phyloP scores from a whole-genome alignment of 2,113 vertebrate genomes.

The Limnothrissa miodon region DNA sequence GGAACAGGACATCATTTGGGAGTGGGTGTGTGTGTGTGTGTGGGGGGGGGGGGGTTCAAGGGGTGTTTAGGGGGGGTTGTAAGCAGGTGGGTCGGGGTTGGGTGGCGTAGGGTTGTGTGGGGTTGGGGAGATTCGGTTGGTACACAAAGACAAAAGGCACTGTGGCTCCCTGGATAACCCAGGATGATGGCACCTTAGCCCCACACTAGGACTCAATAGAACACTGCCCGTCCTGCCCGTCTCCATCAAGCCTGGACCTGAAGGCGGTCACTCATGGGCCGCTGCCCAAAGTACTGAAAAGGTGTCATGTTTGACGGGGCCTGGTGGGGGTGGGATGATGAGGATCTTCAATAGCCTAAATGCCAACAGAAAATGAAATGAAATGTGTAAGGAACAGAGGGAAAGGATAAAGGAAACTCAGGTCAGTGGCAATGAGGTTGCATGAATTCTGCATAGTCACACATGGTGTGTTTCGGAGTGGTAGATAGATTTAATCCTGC shows the following conservation, averaged over 20 bases:
- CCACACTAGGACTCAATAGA: neutral
- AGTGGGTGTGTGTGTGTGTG: neutral
- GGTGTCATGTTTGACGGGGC: neutral
- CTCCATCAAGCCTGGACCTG: neutral
- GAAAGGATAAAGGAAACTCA: neutral
- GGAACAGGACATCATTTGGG: constrained; percentile 3
- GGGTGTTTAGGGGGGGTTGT: neutral
- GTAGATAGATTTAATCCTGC: constrained; percentile 15
- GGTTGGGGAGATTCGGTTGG: neutral
- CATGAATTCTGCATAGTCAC: constrained; percentile 67
- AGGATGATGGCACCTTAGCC: constrained; percentile 43
- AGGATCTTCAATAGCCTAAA: neutral
- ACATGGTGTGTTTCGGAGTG: constrained; percentile 28
- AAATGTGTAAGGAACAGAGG: neutral
- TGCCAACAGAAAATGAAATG: constrained; percentile 5
- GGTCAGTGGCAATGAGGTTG: constrained; percentile 22
- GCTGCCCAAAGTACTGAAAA: neutral
- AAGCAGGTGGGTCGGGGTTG: neutral
- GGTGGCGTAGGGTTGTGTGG: too few species aligned
- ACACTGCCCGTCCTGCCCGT: neutral
- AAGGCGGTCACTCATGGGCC: neutral
- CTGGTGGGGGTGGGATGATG: neutral
- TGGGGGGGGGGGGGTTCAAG: constrained; percentile 1
- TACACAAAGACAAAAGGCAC: constrained; percentile 74
- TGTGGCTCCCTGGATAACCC: constrained; percentile 65